These are phyloP conservation scores for Ornithoptera alexandrae DNA, from an alignment of 2,888 invertebrate genomes.

Conservation along the genomic window DNA sequence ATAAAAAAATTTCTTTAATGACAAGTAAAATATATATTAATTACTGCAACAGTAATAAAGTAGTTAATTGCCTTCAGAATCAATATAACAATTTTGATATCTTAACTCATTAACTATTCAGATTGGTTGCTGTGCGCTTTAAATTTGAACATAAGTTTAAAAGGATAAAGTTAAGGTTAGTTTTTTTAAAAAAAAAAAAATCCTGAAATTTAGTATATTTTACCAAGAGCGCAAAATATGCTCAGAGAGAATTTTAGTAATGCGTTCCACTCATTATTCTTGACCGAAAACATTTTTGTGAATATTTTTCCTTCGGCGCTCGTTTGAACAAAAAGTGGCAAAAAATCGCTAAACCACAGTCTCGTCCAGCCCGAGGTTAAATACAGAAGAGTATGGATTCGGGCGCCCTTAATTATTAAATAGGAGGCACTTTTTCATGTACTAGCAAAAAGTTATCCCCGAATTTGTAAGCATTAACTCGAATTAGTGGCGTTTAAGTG, in stretches of 20 bases:
- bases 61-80: no score
- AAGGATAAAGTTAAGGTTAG: background rate
- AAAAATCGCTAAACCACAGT: constrained; percentile 28
- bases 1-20: no score
- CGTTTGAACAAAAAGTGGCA: constrained; percentile 16
- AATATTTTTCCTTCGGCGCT: constrained; percentile 13
- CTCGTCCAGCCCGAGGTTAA: constrained; percentile 36
- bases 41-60: no score
- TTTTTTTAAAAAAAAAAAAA: background rate
- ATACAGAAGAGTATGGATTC: constrained; percentile 38
- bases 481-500: constrained; percentile 23
- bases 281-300: constrained; percentile 15
- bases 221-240: background rate
- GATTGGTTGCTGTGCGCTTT: background rate
- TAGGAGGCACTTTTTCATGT: constrained; percentile 33
- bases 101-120: no score
- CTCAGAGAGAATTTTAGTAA: constrained; percentile 17
- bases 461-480: constrained; percentile 23
- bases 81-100: no score
- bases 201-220: background rate
- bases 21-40: no score
- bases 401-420: constrained; percentile 48
- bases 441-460: constrained; percentile 32
- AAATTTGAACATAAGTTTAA: background rate
- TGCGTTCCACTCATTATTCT: constrained; percentile 14